A percentile compares a stretch with the other conserved stretches of the same genome.
phyloP scores from a whole-genome alignment of 2,797 vertebrate species.

The Margarornis squamiger region DNA sequence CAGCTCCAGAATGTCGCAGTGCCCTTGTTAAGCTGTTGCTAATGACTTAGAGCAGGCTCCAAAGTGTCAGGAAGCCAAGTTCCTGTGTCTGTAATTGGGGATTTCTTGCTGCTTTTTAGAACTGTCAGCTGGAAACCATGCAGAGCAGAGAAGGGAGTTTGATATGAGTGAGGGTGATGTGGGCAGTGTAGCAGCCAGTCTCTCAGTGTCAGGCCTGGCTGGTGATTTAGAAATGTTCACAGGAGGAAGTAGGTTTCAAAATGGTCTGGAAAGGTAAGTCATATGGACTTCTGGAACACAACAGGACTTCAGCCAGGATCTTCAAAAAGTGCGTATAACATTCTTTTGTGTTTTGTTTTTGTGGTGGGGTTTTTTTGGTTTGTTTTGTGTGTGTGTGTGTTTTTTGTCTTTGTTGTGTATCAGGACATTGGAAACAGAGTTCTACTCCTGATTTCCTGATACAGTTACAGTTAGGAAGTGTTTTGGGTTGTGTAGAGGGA shows the following conservation, averaged over 20 bases:
- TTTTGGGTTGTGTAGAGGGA: background rate
- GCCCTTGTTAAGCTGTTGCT: background rate
- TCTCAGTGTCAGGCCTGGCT: background rate
- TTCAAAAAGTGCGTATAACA: conserved; percentile 59
- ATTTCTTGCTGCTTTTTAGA: conserved; percentile 13
- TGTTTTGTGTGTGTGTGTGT: background rate
- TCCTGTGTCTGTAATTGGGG: background rate
- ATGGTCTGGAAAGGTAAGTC: conserved; percentile 70
- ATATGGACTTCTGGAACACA: background rate
- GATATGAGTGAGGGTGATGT: background rate
- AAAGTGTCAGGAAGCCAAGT: background rate
- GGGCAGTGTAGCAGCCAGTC: background rate
- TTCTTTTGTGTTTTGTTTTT: background rate
- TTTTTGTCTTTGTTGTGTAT: background rate
- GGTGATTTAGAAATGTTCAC: background rate
- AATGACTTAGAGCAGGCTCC: background rate
- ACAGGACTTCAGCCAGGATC: background rate
- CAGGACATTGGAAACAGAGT: background rate
- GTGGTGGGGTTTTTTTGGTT: no score
- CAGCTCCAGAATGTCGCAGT: background rate
- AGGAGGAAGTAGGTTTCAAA: background rate
- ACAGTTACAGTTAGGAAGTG: background rate
- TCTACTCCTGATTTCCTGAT: background rate
- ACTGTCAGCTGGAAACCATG: background rate
- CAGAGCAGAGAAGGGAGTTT: background rate